Conservation (phyloP, 2,113 vertebrate species). For the Neodon shergylaensis region DNA sequence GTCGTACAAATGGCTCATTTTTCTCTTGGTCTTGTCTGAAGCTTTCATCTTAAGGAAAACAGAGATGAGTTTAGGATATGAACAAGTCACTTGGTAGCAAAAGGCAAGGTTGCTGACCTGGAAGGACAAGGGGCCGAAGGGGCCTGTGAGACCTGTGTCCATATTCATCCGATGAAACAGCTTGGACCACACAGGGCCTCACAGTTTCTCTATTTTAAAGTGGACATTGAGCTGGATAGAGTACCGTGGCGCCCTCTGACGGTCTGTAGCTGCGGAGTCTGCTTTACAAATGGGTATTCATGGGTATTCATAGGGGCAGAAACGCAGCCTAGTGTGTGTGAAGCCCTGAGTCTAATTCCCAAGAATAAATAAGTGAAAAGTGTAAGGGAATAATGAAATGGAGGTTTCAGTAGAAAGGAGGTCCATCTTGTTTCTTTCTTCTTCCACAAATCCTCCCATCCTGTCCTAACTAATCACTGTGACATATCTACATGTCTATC, state of each 20-base stretch:
- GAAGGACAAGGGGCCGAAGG: background rate
- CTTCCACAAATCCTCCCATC: background rate
- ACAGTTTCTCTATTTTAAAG: conserved; percentile 14
- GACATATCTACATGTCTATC: too few species aligned
- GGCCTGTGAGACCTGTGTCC: background rate
- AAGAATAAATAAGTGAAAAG: background rate
- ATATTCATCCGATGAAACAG: background rate
- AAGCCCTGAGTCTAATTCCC: background rate
- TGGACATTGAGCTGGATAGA: background rate
- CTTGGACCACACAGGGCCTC: background rate
- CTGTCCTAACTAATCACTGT: background rate
- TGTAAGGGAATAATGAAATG: background rate
- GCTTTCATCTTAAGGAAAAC: conserved; percentile 67
- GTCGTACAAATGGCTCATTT: conserved; percentile 57
- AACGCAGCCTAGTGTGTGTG: background rate
- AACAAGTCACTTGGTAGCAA: background rate
- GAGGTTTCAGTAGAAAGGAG: background rate
- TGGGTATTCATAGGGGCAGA: too few species aligned
- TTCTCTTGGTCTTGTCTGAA: conserved; percentile 78
- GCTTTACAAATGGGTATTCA: background rate
- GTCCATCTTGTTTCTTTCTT: background rate
- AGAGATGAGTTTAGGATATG: conserved; percentile 17
- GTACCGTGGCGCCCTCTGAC: background rate
- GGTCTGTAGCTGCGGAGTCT: background rate
- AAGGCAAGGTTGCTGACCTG: background rate